phyloP scores from a whole-genome alignment of 2,797 vertebrate genomes.

The Labroides dimidiatus region DNA sequence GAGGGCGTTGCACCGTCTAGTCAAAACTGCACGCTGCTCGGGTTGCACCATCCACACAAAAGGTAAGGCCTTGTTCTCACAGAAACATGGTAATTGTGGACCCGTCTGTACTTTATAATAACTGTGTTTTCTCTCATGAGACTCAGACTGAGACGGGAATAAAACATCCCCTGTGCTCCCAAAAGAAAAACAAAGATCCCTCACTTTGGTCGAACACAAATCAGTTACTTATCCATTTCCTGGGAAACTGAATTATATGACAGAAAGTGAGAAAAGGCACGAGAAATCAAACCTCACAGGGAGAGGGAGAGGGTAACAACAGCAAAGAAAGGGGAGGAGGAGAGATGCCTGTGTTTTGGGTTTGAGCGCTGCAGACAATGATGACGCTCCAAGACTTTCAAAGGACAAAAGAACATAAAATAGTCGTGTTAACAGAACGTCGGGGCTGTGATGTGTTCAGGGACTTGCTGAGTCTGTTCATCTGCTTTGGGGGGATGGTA shows the following conservation, averaged over 20 bases:
- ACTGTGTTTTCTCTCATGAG: constrained; percentile 52
- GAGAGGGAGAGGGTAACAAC: constrained; percentile 14
- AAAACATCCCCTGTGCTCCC: constrained; percentile 44
- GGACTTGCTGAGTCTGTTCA: constrained; percentile 36
- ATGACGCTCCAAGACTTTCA: constrained; percentile 5
- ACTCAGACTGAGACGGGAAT: constrained; percentile 40
- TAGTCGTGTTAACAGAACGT: constrained; percentile 27
- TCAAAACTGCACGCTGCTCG: constrained; percentile 37
- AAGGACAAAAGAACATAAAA: constrained; percentile 39
- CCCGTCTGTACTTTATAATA: constrained; percentile 41
- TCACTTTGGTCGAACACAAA: constrained; percentile 48
- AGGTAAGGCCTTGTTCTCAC: constrained; percentile 49
- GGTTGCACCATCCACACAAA: constrained; percentile 63
- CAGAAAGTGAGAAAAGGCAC: not conserved
- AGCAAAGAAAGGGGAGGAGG: not conserved
- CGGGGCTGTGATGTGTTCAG: constrained; percentile 31
- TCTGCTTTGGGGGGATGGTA: constrained; percentile 37
- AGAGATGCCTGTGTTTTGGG: not conserved
- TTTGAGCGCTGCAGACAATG: not conserved
- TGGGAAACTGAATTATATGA: constrained; percentile 45
- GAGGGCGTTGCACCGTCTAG: constrained; percentile 34
- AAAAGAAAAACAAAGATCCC: constrained; percentile 56
- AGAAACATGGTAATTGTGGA: constrained; percentile 55
- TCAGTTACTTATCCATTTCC: constrained; percentile 50
- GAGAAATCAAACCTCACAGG: constrained; percentile 22